phyloP scores from a whole-genome alignment of 1,140 invertebrate species.

The Trichomalopsis sarcophagae region DNA sequence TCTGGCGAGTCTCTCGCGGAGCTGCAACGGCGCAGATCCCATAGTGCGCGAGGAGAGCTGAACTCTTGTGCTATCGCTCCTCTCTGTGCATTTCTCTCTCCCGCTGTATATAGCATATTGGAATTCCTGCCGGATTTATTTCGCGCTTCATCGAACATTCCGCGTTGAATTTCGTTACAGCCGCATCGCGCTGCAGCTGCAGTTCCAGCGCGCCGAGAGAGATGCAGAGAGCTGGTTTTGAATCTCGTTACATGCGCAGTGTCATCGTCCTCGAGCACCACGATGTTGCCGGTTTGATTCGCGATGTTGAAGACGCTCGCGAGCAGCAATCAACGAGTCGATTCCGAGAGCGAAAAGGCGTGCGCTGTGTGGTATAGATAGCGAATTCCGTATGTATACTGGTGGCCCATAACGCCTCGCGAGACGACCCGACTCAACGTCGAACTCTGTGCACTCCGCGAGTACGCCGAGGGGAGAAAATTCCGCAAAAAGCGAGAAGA shows the following conservation, averaged over 20 bases:
- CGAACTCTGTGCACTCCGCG: neutral
- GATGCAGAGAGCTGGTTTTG: too few relatives aligned
- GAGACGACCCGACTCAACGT: neutral
- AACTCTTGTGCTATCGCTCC: neutral
- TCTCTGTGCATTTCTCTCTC: neutral
- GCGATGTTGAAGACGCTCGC: too few relatives aligned
- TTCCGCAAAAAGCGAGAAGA: neutral
- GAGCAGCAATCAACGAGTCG: too few relatives aligned
- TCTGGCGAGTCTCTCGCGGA: constrained; percentile 62
- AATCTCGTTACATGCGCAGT: too few relatives aligned
- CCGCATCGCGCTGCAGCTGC: too few relatives aligned
- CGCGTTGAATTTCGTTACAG: neutral
- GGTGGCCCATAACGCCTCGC: neutral
- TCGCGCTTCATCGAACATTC: constrained; percentile 3
- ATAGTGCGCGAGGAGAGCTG: neutral
- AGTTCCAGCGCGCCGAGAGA: too few relatives aligned
- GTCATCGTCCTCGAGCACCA: too few relatives aligned
- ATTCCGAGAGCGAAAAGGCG: too few relatives aligned
- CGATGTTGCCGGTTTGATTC: too few relatives aligned
- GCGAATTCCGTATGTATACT: too few relatives aligned
- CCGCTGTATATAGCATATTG: neutral
- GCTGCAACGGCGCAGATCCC: neutral
- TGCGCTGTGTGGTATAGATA: too few relatives aligned
- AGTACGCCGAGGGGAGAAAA: constrained; percentile 12
- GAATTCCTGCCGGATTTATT: neutral